A percentile compares a stretch with the other conserved stretches of the same genome.
phyloP scores from a whole-genome alignment of 2,113 vertebrate genomes.

The Pseudolaguvia tuberculata region DNA sequence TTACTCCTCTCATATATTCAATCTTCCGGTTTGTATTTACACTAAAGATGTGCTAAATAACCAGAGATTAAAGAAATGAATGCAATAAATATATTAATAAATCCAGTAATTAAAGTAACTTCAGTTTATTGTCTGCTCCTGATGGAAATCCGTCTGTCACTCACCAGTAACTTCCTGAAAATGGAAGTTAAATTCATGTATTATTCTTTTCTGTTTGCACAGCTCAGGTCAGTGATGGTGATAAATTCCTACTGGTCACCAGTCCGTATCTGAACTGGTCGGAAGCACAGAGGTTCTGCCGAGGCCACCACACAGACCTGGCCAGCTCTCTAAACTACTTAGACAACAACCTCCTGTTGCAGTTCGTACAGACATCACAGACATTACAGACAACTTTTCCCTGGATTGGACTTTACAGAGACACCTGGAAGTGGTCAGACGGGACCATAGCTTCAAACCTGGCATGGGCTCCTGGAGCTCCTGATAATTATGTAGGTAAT shows the following conservation, averaged over 20 bases:
- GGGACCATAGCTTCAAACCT: neutral
- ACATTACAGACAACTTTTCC: neutral
- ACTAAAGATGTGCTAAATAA: no score
- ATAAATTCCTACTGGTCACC: neutral
- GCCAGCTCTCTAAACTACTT: neutral
- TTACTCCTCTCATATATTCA: no score
- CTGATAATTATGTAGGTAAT: neutral
- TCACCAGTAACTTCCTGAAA: no score
- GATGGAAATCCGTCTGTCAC: no score
- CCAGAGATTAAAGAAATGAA: no score
- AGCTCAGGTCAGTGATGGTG: neutral
- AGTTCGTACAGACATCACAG: neutral
- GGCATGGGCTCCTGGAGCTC: neutral
- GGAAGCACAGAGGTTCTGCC: slow-evolving; percentile 20
- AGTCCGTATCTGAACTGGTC: slow-evolving; percentile 4
- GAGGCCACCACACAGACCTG: slow-evolving; percentile 20
- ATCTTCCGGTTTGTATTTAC: no score
- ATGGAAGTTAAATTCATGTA: neutral
- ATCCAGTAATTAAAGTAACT: no score
- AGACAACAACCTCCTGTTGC: neutral
- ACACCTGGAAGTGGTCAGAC: slow-evolving; percentile 38
- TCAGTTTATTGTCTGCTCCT: no score
- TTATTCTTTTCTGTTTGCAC: neutral
- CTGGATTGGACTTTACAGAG: slow-evolving; percentile 33
- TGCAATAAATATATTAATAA: no score